These are phyloP conservation scores for Dicranocentrus wangi DNA, from an alignment of 2,888 invertebrate genomes.

Conservation along the genomic window DNA sequence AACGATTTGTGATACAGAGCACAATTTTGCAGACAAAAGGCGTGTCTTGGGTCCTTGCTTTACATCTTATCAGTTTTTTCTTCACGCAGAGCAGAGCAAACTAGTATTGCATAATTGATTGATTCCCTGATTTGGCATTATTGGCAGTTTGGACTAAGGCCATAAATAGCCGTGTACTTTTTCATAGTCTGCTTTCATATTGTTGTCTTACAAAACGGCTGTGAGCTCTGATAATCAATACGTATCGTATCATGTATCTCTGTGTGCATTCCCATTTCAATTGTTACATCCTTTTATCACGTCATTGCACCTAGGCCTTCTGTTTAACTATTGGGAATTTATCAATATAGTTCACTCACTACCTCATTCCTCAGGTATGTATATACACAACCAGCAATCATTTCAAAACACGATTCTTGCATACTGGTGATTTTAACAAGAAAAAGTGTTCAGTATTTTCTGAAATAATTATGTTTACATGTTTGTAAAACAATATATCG, in stretches of 20 bases:
- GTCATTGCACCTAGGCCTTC: too few species aligned
- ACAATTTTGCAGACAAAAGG: slow-evolving; percentile 32
- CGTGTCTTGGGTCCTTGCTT: slow-evolving; percentile 55
- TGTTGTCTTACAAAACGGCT: slow-evolving; percentile 12
- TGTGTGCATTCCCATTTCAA: too few species aligned
- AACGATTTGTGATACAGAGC: too few species aligned
- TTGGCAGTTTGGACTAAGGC: slow-evolving; percentile 57
- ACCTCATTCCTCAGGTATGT: too few species aligned
- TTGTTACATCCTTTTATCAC: too few species aligned
- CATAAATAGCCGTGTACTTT: slow-evolving; percentile 43
- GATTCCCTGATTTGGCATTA: slow-evolving; percentile 60
- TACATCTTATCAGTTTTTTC: slow-evolving; percentile 18
- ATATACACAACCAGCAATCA: too few species aligned
- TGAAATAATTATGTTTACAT: not conserved
- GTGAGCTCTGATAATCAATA: slow-evolving; percentile 10
- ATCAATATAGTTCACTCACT: too few species aligned
- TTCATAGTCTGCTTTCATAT: slow-evolving; percentile 20
- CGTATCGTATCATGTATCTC: not conserved
- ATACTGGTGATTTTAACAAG: not conserved
- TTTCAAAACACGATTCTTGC: too few species aligned
- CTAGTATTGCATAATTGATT: slow-evolving; percentile 48
- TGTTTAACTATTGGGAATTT: too few species aligned
- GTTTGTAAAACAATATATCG: not conserved
- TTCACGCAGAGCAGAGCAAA: not conserved
- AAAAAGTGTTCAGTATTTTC: slow-evolving; percentile 1